Base-by-base conservation (phyloP, 2,888 invertebrate species). In the Dryobotodes eremita region DNA sequence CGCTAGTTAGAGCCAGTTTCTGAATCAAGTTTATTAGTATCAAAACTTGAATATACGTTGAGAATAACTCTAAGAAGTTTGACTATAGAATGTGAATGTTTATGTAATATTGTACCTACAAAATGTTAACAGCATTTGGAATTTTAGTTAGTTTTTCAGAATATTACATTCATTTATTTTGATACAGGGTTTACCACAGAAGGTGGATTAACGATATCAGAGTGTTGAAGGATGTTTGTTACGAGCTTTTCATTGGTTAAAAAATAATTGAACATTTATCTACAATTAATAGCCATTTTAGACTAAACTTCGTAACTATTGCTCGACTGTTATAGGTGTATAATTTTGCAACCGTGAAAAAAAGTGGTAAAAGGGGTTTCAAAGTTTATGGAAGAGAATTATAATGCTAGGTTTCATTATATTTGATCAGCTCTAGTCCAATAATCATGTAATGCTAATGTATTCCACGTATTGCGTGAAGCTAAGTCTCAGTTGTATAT, bases 1-100 rank as follows among this genome's bases (percentile, higher is more conserved):
- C 61, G n/a, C 61, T 42, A 85, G 81, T 83, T 84, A 73, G 80
- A 90, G 88, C 92, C 85, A 81, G 92, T 90, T 91, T 89, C 82
- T 85, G 88, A 89, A 91, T 89, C 91, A 88, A 89, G 92, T 92
- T 91, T 91, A 82, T 86, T 82, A 84, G 89, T 85, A 79, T 82
- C 71, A 66, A 83, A 84, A 82, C 87, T 85, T 83, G 82, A 80
- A 80, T 85, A 64, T 65, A 75, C 26, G 77, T 66, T 64, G 65
- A 66, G 87, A 79, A 74, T 76, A 71, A 66, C 48, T 86, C 64
- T 68, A 59, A 46, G 72, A 73, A 50, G 61, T 64, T 68, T 75
- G 48, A 70, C 36, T 75, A 50, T 65, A 70, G 75, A 73, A 81
- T 71, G 48, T 66, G 50, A 69, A 57, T 71, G 53, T 75, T 79